phyloP scores from a whole-genome alignment of 2,113 vertebrate genomes.

The Cavia porcellus region DNA sequence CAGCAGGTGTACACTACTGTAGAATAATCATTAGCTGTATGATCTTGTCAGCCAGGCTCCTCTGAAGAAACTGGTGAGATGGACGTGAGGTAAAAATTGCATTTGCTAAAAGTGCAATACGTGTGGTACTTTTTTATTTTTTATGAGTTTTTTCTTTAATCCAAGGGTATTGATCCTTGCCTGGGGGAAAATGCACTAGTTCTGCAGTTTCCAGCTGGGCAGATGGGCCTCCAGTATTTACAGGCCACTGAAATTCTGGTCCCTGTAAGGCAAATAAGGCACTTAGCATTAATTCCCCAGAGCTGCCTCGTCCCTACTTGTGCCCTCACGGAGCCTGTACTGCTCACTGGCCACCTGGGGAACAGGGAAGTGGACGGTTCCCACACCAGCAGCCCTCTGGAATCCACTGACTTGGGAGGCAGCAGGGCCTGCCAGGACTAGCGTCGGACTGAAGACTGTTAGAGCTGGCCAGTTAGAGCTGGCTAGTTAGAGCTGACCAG shows the following conservation, averaged over 20 bases:
- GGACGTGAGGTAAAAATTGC: constrained; percentile 86
- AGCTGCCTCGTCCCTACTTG: background rate
- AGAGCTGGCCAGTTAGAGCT: background rate
- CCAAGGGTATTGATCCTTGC: constrained; percentile 87
- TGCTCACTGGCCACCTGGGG: background rate
- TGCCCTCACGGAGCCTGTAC: background rate
- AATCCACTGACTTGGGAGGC: background rate
- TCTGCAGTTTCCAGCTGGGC: constrained; percentile 85
- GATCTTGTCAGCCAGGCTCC: constrained; percentile 82
- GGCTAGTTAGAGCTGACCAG: background rate
- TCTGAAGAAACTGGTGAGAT: constrained; percentile 88
- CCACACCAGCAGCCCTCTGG: background rate
- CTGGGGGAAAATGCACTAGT: constrained; percentile 86
- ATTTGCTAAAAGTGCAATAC: constrained; percentile 90
- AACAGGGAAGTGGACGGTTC: background rate
- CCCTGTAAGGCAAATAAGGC: constrained; percentile 86
- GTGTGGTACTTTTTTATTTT: constrained; percentile 88
- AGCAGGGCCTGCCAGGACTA: background rate
- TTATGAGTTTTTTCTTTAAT: constrained; percentile 84
- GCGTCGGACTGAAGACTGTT: no score
- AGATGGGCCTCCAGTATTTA: constrained; percentile 84
- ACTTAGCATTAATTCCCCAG: constrained; percentile 69
- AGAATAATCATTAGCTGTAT: constrained; percentile 83
- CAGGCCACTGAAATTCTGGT: constrained; percentile 81
- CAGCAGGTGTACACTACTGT: constrained; percentile 86